Base-by-base conservation (phyloP, 2,113 vertebrate genomes). In the Ciconia boyciana region DNA sequence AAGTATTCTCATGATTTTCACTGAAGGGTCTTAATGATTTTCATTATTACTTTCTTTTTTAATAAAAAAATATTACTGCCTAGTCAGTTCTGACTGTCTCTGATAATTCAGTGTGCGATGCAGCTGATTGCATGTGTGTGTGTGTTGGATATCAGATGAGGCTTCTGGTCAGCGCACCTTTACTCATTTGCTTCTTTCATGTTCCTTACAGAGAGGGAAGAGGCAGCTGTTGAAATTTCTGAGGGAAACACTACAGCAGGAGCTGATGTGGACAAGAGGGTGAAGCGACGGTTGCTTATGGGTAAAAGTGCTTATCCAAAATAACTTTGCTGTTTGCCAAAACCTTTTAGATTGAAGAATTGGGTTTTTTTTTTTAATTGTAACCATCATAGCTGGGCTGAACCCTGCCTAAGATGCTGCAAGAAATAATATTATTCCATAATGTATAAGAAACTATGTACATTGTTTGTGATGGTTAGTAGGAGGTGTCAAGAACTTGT, bases 241-340 rank as follows among this genome's bases (percentile, higher is more conserved):
- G 99, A 99, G 84, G 98, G 97, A 96, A 99, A 99, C 39, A 66
- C 98, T 95, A 99, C 99, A 3, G 98, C 98, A 62, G 97, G 98
- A 69, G 97, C 97, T 2, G 99, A 99, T 80, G 99, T 98, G 84
- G 99, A 99, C 97, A 99, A 99, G 94, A 98, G 99, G 25, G 99
- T 99, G 94, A 99, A 99, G 71, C 98, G 99, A 41, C 98, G 99
- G 44, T 98, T 99, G 91, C 98, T 99, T 34, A 99, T 99, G 99
- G 99, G 99, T 99, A 99, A 98, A 91, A 41, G 5, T 48, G 69
- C 77, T 75, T 58, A 60, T 49, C 26, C 41, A 69, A 64, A 89
- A 71, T 61, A 44, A 39, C 36, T 71, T 49, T 78, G 44, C 34
- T 78, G 34, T 48, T 65, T 60, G 16, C 9, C 68, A 71, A 92